Evolutionary conservation across 2,888 invertebrate genomes (phyloP).

Genomic region (Penaeus monodon): DNA sequence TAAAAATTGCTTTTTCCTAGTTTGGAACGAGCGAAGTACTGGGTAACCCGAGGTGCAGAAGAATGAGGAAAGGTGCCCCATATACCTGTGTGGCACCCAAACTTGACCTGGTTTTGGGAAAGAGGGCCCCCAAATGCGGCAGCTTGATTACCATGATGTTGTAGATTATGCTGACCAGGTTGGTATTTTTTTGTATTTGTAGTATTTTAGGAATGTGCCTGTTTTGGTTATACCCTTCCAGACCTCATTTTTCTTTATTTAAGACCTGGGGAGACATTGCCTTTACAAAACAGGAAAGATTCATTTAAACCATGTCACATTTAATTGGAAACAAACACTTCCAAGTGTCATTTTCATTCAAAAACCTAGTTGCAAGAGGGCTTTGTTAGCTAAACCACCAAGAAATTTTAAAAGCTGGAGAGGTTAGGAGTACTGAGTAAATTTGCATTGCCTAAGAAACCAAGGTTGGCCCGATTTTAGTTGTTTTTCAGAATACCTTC

Average conservation of each 20-base stretch:
- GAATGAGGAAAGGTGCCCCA: constrained; percentile 42
- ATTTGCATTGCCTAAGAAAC: too few relatives aligned
- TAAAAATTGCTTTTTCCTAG: neutral
- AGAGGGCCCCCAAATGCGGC: constrained; percentile 31
- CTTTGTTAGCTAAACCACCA: too few relatives aligned
- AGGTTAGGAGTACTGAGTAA: too few relatives aligned
- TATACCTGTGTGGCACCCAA: constrained; percentile 58
- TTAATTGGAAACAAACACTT: neutral
- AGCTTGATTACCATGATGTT: constrained; percentile 54
- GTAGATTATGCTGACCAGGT: constrained; percentile 52
- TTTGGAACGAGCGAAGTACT: constrained; percentile 43
- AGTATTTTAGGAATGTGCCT: neutral
- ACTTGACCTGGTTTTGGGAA: constrained; percentile 46
- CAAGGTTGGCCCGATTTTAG: too few relatives aligned
- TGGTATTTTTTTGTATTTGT: neutral
- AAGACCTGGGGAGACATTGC: too few relatives aligned
- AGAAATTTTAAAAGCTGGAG: too few relatives aligned
- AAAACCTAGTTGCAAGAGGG: neutral
- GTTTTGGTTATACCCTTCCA: too few relatives aligned
- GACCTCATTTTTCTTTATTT: too few relatives aligned
- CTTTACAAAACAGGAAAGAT: too few relatives aligned
- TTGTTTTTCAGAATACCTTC: too few relatives aligned
- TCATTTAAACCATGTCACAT: too few relatives aligned
- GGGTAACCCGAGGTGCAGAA: constrained; percentile 36
- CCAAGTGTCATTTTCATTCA: neutral